Evolutionary conservation across 2,888 invertebrate genomes (phyloP), one percentile per base, ranked within the genome.

Genomic region (Tachina lurida): DNA sequence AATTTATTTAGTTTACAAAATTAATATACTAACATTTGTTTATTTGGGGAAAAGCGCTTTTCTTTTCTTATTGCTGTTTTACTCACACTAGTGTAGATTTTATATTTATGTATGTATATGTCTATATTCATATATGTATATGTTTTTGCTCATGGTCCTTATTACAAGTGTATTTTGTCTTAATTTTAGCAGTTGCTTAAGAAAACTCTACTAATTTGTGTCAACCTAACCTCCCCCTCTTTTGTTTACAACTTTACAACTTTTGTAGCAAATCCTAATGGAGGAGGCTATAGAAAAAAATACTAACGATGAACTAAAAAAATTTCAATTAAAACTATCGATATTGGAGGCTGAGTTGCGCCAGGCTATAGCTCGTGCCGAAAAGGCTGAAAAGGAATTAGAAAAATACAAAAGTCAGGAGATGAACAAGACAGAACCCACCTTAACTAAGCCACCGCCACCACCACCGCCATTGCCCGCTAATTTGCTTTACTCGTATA

Each of bases 281-380:
- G 94, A 94, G 89, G 93, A 93, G 89, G 94, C 94, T 88, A 93
- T 93, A 78, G 93, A 94, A 90, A 92, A 92, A 91, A 91, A 89
- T 91, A 92, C 92, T 92, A 93, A 92, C 90, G 93, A 94, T 71
- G 94, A 94, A 90, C 93, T 94, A 89, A 94, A 94, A 90, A 93
- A 94, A 81, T 93, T 94, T 84, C 94, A 94, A 89, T 93, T 94
- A 88, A 94, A 94, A 91, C 90, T 94, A 86, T 94, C 94, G 88
- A 91, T 94, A 68, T 93, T 94, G 9, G 94, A 94, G 89, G 94
- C 93, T 52, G 94, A 94, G 87, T 90, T 94, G 81, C 93, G 93
- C 58, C 92, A 93, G 87, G 93, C 94, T 10, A 88, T 93, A 67
- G 91, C 93, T 78, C 92, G 94, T 79, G 94, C 94, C 49, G 93